A percentile compares a stretch with the other conserved stretches of the same genome.
Evolutionary conservation across 2,888 invertebrate species (phyloP).

Genomic region (Ennomos quercinarius): DNA sequence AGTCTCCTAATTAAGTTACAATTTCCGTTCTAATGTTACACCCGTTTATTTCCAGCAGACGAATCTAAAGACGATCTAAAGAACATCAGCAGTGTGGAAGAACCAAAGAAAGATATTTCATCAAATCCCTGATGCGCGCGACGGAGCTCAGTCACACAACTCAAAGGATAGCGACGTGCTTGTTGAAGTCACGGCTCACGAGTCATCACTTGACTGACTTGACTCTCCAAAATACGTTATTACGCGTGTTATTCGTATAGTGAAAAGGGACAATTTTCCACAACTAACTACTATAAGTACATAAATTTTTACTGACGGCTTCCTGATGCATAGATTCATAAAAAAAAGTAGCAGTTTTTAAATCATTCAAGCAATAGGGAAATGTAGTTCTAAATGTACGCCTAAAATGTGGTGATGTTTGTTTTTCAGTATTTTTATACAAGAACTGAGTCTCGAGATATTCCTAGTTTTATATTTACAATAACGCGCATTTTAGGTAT

Average conservation of each 20-base stretch:
- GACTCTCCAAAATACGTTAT: slow-evolving; percentile 38
- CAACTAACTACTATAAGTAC: background rate
- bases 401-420: slow-evolving; percentile 4
- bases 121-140: slow-evolving; percentile 87
- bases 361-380: background rate
- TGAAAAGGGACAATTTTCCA: slow-evolving; percentile 23
- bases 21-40: too few species aligned
- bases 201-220: too few species aligned
- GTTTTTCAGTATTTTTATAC: slow-evolving; percentile 28
- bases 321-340: background rate
- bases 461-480: slow-evolving; percentile 27
- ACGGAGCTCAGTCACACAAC: slow-evolving; percentile 37
- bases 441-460: slow-evolving; percentile 34
- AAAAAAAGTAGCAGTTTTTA: background rate
- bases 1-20: too few species aligned
- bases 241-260: slow-evolving; percentile 33
- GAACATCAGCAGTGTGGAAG: slow-evolving; percentile 84
- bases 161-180: slow-evolving; percentile 35
- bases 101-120: slow-evolving; percentile 88
- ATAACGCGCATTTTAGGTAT: slow-evolving; percentile 23
- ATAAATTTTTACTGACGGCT: background rate
- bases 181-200: slow-evolving; percentile 14
- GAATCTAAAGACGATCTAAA: slow-evolving; percentile 87
- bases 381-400: background rate
- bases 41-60: slow-evolving; percentile 79